Evolutionary conservation across 2,113 vertebrate genomes (phyloP).

Genomic region (Ornithorhynchus anatinus): DNA sequence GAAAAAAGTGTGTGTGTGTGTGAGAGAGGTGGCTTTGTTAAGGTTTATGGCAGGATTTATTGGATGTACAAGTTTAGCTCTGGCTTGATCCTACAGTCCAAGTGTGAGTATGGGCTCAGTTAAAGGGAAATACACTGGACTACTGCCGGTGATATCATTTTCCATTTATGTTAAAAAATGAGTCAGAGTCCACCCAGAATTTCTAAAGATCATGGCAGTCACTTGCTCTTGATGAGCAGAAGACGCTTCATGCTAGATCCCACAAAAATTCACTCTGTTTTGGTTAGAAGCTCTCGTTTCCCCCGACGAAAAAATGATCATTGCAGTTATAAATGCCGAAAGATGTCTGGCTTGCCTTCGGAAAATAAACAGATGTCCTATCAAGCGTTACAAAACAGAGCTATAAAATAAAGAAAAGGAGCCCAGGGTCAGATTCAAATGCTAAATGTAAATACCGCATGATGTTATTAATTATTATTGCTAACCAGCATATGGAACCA

Average conservation of each 20-base stretch:
- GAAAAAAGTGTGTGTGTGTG: background rate
- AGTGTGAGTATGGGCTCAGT: background rate
- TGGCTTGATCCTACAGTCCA: background rate
- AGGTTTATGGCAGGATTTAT: background rate
- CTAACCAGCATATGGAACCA: no score
- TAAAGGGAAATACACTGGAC: background rate
- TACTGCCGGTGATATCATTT: background rate
- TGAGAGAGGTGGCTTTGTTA: accelerated
- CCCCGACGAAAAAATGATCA: background rate
- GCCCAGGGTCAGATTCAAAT: no score
- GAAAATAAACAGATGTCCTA: accelerated
- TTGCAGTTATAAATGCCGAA: background rate
- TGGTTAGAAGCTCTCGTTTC: background rate
- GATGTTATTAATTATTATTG: no score
- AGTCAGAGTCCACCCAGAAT: background rate
- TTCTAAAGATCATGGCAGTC: background rate
- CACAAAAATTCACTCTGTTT: background rate
- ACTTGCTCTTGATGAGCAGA: background rate
- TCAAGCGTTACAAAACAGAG: background rate
- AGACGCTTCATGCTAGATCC: no score
- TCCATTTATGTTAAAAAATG: background rate
- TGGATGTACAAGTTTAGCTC: background rate
- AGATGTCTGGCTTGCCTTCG: no score
- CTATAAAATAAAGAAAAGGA: no score
- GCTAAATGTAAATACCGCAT: no score